These are phyloP conservation scores for Sesia apiformis DNA, from an alignment of 2,888 invertebrate genomes.

Conservation along the genomic window DNA sequence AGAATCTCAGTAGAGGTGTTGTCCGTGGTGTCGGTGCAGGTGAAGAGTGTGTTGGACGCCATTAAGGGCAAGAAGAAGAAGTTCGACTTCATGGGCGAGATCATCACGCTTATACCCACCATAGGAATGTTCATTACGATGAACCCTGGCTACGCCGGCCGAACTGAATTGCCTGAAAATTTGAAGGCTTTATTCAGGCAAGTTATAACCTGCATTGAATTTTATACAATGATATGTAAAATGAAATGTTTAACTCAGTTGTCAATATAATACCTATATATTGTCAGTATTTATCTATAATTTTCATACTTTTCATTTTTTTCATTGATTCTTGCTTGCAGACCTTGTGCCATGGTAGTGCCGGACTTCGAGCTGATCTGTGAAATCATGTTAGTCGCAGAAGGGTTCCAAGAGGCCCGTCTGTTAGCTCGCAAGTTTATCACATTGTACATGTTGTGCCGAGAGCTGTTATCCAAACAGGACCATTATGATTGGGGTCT, in stretches of 20 bases:
- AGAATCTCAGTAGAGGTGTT: slow-evolving; percentile 95
- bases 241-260: too few species aligned
- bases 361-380: slow-evolving; percentile 97
- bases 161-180: slow-evolving; percentile 92
- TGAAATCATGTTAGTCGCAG: slow-evolving; percentile 97
- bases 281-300: too few species aligned
- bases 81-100: slow-evolving; percentile 91
- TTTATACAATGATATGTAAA: too few species aligned
- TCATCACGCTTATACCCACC: slow-evolving; percentile 81
- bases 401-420: slow-evolving; percentile 95
- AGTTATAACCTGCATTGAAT: background rate
- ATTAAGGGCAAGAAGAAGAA: slow-evolving; percentile 85
- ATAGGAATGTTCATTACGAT: slow-evolving; percentile 96
- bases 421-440: slow-evolving; percentile 94
- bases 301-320: too few species aligned
- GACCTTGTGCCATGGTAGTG: slow-evolving; percentile 98
- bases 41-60: slow-evolving; percentile 89
- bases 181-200: slow-evolving; percentile 78
- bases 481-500: slow-evolving; percentile 99
- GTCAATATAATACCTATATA: too few species aligned
- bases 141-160: slow-evolving; percentile 97
- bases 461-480: slow-evolving; percentile 92
- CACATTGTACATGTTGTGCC: slow-evolving; percentile 91
- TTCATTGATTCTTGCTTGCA: slow-evolving; percentile 29
- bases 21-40: slow-evolving; percentile 96